Conservation (phyloP, 2,888 invertebrate genomes). For the Eristalinus aeneus region DNA sequence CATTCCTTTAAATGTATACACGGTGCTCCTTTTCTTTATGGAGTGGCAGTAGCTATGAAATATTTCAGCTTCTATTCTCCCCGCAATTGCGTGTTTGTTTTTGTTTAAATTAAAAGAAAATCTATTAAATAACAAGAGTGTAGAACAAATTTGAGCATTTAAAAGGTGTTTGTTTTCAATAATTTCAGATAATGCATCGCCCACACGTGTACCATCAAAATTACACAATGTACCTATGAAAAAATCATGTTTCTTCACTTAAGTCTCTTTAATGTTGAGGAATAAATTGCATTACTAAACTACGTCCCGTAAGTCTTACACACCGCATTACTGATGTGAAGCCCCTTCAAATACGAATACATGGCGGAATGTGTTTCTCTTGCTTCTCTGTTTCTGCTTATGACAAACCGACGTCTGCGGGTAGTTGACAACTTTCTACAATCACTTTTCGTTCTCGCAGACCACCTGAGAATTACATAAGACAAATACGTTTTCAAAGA, state of each 20-base stretch:
- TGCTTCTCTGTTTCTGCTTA: not conserved
- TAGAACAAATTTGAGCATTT: not conserved
- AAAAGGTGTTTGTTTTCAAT: not conserved
- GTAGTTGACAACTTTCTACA: not conserved
- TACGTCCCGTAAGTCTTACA: not conserved
- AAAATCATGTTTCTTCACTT: not conserved
- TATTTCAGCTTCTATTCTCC: not conserved
- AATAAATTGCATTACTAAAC: not conserved
- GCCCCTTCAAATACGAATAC: not conserved
- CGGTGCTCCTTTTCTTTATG: no score
- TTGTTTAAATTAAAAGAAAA: not conserved
- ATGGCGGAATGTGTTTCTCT: not conserved
- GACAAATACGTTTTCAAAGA: not conserved
- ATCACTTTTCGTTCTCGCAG: not conserved
- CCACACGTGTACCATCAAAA: not conserved
- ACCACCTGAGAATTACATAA: not conserved
- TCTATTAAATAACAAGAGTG: not conserved
- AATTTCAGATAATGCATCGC: not conserved
- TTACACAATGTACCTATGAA: not conserved
- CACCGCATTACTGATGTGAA: not conserved
- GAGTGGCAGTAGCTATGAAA: not conserved
- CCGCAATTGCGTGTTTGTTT: not conserved
- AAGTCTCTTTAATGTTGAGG: not conserved
- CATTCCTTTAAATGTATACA: no score
- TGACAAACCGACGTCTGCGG: not conserved